Conservation (phyloP, 2,797 vertebrate genomes). For the Paedocypris micromegethes region DNA sequence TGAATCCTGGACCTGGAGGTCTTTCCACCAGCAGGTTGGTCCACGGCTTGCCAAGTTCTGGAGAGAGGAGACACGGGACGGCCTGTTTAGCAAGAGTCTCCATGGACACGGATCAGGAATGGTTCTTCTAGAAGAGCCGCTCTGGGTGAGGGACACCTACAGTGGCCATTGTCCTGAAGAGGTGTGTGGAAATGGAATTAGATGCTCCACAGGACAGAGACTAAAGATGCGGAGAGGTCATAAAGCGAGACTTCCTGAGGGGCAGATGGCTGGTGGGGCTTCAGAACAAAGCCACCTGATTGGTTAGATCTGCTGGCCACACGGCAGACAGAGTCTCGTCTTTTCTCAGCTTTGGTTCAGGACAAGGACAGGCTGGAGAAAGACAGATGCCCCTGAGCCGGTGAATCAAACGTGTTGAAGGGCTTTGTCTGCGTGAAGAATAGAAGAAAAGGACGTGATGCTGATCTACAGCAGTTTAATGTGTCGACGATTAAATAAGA, state of each 20-base stretch:
- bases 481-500: background rate
- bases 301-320: constrained; percentile 54
- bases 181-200: constrained; percentile 41
- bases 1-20: too few species aligned
- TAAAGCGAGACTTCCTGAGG: constrained; percentile 47
- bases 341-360: constrained; percentile 59
- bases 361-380: constrained; percentile 4
- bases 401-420: constrained; percentile 1
- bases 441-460: background rate
- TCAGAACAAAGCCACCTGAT: constrained; percentile 57
- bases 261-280: constrained; percentile 64
- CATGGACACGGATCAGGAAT: constrained; percentile 29
- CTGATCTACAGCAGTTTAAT: background rate
- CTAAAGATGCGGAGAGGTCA: constrained; percentile 50
- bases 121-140: constrained; percentile 25
- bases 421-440: constrained; percentile 1
- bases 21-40: too few species aligned
- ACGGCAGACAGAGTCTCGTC: constrained; percentile 54
- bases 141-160: constrained; percentile 36
- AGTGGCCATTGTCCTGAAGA: constrained; percentile 34
- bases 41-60: too few species aligned
- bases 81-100: background rate
- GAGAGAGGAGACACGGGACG: too few species aligned
- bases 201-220: constrained; percentile 47
- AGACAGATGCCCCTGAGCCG: constrained; percentile 10